A percentile compares a stretch with the other conserved stretches of the same genome.
These are phyloP conservation scores for Helicoverpa assulta DNA, from an alignment of 2,888 invertebrate genomes.

Conservation along the genomic window DNA sequence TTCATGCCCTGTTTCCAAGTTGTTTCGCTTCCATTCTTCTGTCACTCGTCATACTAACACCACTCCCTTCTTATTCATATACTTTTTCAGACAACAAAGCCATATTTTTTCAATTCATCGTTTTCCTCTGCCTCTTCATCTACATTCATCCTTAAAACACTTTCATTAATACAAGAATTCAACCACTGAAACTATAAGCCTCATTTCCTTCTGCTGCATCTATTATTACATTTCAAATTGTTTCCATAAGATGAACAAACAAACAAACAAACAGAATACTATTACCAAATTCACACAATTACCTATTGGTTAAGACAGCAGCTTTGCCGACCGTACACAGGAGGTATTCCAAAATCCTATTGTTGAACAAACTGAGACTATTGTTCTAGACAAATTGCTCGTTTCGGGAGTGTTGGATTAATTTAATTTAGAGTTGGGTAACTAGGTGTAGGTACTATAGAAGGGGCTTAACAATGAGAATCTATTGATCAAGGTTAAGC, in stretches of 20 bases:
- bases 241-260: conserved; percentile 16
- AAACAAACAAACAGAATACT: conserved; percentile 1
- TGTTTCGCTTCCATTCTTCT: too few relatives aligned
- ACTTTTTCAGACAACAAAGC: too few relatives aligned
- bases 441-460: neutral
- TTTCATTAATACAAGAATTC: too few relatives aligned
- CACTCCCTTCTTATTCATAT: too few relatives aligned
- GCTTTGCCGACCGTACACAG: conserved; percentile 33
- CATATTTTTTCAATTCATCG: too few relatives aligned
- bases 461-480: neutral
- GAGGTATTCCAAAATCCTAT: conserved; percentile 23
- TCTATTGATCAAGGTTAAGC: neutral
- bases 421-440: too few relatives aligned
- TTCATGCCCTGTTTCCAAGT: too few relatives aligned
- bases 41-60: too few relatives aligned
- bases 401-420: too few relatives aligned
- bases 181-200: neutral
- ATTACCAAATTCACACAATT: conserved; percentile 43
- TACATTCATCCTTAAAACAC: too few relatives aligned
- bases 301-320: conserved; percentile 34
- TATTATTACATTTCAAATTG: neutral
- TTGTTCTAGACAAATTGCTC: conserved; percentile 47
- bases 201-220: neutral
- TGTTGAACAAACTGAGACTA: conserved; percentile 48
- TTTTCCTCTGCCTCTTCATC: too few relatives aligned